These are phyloP conservation scores for Shargacucullia verbasci DNA, from an alignment of 2,888 invertebrate genomes.

Conservation along the genomic window DNA sequence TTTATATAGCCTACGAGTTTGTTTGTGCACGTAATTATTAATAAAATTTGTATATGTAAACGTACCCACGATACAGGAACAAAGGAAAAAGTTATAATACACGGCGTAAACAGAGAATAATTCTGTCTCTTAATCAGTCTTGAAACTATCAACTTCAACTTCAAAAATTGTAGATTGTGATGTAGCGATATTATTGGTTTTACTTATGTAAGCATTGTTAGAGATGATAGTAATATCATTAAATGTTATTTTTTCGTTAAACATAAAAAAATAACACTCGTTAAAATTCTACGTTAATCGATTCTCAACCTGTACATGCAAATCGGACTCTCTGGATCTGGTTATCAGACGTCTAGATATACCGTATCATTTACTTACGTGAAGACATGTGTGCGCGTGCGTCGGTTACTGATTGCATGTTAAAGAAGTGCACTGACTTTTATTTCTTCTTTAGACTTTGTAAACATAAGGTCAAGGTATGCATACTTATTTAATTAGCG, in stretches of 20 bases:
- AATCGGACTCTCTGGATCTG: constrained; percentile 41
- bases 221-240: too few relatives aligned
- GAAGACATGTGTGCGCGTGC: constrained; percentile 43
- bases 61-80: too few relatives aligned
- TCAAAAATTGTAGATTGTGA: too few relatives aligned
- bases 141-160: too few relatives aligned
- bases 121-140: too few relatives aligned
- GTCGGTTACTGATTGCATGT: constrained; percentile 25
- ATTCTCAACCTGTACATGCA: constrained; percentile 42
- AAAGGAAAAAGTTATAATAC: too few relatives aligned
- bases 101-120: too few relatives aligned
- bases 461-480: constrained; percentile 40
- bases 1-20: too few relatives aligned
- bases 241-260: not conserved
- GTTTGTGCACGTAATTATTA: too few relatives aligned
- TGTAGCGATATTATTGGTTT: too few relatives aligned
- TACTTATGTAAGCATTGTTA: too few relatives aligned
- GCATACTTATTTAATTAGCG: not conserved
- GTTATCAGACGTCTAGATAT: constrained; percentile 40
- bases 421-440: constrained; percentile 51
- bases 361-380: constrained; percentile 45
- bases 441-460: constrained; percentile 17
- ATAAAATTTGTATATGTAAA: too few relatives aligned
- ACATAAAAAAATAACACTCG: constrained; percentile 6
- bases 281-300: constrained; percentile 23